phyloP scores from a whole-genome alignment of 2,888 invertebrate genomes.

The Melipona bicolor region DNA sequence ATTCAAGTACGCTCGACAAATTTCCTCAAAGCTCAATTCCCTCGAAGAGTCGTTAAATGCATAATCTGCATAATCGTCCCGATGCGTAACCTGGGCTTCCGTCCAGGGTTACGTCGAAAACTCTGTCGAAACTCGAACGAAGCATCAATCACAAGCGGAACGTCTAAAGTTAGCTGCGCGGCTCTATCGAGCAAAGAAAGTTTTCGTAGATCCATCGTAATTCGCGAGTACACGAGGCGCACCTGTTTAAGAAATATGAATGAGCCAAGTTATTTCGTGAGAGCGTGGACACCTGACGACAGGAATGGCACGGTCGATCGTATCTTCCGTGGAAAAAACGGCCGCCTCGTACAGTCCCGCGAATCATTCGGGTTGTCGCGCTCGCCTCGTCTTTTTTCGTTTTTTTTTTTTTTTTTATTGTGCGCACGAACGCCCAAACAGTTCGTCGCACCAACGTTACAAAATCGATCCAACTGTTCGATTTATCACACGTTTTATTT shows the following conservation, averaged over 20 bases:
- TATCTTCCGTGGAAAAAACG: slow-evolving; percentile 32
- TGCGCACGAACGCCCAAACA: not conserved
- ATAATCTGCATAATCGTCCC: too few relatives aligned
- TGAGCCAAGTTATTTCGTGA: slow-evolving; percentile 37
- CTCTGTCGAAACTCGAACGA: not conserved
- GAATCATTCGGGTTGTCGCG: slow-evolving; percentile 5
- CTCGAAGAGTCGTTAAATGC: too few relatives aligned
- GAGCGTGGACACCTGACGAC: slow-evolving; percentile 42
- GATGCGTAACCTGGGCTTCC: too few relatives aligned
- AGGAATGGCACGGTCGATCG: slow-evolving; percentile 32
- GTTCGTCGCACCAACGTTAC: not conserved
- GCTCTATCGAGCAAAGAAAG: not conserved
- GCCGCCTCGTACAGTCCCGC: not conserved
- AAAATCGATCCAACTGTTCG: slow-evolving; percentile 1
- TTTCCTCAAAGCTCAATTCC: too few relatives aligned
- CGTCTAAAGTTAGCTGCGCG: not conserved
- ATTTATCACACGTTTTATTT: slow-evolving; percentile 20
- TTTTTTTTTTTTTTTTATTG: not conserved
- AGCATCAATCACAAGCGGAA: not conserved
- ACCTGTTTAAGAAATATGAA: slow-evolving; percentile 56
- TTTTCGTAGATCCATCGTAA: not conserved
- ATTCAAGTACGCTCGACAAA: too few relatives aligned
- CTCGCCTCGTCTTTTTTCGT: too few relatives aligned
- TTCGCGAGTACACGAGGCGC: slow-evolving; percentile 12
- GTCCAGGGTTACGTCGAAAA: not conserved